Evolutionary conservation across 2,888 invertebrate genomes (phyloP), one percentile per base, ranked within the genome.

Genomic region (Myathropa florea): DNA sequence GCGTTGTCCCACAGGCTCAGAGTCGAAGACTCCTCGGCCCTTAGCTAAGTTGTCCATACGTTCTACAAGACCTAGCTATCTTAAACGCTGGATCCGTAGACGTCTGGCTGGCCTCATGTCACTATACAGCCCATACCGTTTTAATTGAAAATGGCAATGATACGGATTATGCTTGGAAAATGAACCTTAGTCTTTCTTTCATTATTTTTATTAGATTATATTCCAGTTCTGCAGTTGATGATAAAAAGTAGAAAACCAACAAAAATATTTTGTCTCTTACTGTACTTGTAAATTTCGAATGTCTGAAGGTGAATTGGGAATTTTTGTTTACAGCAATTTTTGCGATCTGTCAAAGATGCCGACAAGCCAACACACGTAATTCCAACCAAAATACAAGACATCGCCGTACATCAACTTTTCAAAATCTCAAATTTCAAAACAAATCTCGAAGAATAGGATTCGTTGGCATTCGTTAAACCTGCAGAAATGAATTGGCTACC

Each of bases 341-440:
- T 26, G 57, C 46, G 64, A 3, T 28, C 65, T 78, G 85, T 86
- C 85, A 86, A 73, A 75, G 39, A 46, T 28, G 77, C 85, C 77
- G 82, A 78, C 36, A 68, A n/a, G 36, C 77, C 72, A 78, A 77
- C 46, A 81, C 85, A 82, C 85, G 85, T 82, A 82, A 78, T 82
- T 67, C 28, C 2, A 77, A 18, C 23, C 36, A 18, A 78, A 73
- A 53, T 64, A 72, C 53, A 53, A 70, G 59, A 0, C 24, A 33
- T 10, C 23, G 10, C 10, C 14, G 23, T 12, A 26, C 67, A 24
- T 14, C 7, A 46, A 18, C 33, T 33, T 12, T 12, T 2, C 46
- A 46, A 6, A 46, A 46, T 18, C 18, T 46, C 7, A 0, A 18
- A 46, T 7, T 18, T 46, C 46, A n/a, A 46, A 46, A 46, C 46